These are phyloP conservation scores for Idaea biselata DNA, from an alignment of 2,888 invertebrate genomes.

Conservation along the genomic window DNA sequence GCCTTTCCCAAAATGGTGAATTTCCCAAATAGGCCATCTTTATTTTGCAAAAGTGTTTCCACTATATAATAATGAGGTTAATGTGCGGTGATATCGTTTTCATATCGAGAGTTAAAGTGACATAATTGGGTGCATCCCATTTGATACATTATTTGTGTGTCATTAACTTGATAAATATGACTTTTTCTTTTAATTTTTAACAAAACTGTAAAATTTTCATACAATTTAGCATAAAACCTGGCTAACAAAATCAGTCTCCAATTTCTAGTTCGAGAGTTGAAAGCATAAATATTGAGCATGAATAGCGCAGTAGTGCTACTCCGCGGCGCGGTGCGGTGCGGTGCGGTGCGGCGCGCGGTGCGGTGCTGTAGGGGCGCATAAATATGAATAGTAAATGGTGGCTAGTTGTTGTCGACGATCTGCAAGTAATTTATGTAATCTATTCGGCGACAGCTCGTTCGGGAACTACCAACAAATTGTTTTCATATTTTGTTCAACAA, in stretches of 20 bases:
- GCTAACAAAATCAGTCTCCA: not conserved
- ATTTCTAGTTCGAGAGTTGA: not conserved
- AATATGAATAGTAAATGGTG: not conserved
- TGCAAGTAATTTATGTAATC: not conserved
- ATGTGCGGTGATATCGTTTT: no score
- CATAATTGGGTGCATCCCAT: no score
- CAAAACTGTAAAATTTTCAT: no score
- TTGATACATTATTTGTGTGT: no score
- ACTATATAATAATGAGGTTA: no score
- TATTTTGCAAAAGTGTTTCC: no score
- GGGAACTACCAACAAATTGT: not conserved
- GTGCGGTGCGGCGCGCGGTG: no score
- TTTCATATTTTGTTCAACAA: not conserved
- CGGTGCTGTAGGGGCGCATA: not conserved
- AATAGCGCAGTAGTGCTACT: not conserved
- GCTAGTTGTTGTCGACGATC: not conserved
- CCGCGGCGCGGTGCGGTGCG: not conserved
- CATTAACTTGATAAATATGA: no score
- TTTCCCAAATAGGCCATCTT: no score
- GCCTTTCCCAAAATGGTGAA: no score
- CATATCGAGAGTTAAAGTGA: no score
- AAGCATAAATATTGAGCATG: not conserved
- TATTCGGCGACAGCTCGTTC: slow-evolving; percentile 2
- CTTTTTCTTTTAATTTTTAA: no score
- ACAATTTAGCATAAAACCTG: not conserved